Percentiles rank a stretch among this genome's conserved stretches.
These are phyloP conservation scores for Drosophila ogumai DNA, from an alignment of 1,140 invertebrate species.

Conservation along the genomic window DNA sequence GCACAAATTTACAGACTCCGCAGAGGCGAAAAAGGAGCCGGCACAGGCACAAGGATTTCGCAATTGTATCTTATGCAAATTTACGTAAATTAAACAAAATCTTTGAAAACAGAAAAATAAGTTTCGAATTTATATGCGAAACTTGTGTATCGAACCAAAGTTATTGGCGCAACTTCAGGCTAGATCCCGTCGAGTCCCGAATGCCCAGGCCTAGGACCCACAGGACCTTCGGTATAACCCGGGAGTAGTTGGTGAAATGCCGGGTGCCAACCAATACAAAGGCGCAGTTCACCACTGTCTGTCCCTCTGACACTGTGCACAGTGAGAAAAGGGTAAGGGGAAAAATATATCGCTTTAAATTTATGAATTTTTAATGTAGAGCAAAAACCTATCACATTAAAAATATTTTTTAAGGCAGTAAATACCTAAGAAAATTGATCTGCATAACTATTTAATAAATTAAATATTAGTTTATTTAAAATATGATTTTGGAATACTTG, in stretches of 20 bases:
- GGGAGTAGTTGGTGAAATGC: slow-evolving; percentile 50
- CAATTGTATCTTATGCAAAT: slow-evolving; percentile 83
- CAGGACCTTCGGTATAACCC: slow-evolving; percentile 32
- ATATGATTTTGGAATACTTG: not conserved
- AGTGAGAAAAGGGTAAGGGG: not conserved
- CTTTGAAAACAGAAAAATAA: slow-evolving; percentile 81
- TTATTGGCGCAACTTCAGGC: slow-evolving; percentile 57
- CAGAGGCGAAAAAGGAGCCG: not conserved
- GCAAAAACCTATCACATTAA: not conserved
- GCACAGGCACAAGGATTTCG: slow-evolving; percentile 8
- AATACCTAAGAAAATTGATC: fast-evolving
- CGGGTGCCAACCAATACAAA: slow-evolving; percentile 18
- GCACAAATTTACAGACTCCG: slow-evolving; percentile 77
- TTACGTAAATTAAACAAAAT: slow-evolving; percentile 83
- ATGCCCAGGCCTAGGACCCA: slow-evolving; percentile 40
- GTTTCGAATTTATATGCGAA: slow-evolving; percentile 68
- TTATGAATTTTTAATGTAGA: not conserved
- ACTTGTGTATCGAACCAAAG: slow-evolving; percentile 77
- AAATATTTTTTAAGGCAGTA: not conserved
- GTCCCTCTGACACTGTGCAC: slow-evolving; percentile 1
- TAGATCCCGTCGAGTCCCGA: slow-evolving; percentile 8
- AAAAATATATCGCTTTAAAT: too few species aligned
- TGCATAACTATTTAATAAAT: not conserved
- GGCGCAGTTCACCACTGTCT: slow-evolving; percentile 18
- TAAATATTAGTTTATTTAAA: too few species aligned